These are phyloP conservation scores for Diabrotica undecimpunctata DNA, from an alignment of 1,140 invertebrate species.

Conservation along the genomic window DNA sequence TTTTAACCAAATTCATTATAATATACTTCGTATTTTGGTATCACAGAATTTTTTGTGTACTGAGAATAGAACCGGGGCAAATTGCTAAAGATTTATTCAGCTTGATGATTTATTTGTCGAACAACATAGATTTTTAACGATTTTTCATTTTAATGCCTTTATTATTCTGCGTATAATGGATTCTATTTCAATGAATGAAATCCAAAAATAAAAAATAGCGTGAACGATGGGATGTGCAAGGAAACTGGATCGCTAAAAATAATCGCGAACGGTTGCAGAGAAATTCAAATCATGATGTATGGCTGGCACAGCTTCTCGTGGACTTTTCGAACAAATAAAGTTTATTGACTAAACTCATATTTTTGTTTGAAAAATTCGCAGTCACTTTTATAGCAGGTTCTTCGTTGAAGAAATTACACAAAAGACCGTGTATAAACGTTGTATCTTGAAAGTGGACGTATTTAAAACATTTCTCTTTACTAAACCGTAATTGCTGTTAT, in stretches of 20 bases:
- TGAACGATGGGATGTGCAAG: background rate
- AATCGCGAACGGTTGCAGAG: background rate
- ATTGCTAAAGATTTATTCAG: background rate
- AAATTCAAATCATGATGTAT: background rate
- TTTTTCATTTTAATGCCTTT: conserved; percentile 1
- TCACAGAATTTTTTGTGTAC: background rate
- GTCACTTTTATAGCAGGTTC: too few relatives aligned
- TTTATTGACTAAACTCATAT: too few relatives aligned
- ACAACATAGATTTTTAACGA: background rate
- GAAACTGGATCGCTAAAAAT: background rate
- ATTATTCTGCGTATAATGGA: background rate
- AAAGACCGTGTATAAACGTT: too few relatives aligned
- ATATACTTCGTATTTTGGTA: background rate
- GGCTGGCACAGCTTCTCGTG: too few relatives aligned
- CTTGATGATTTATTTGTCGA: conserved; percentile 2
- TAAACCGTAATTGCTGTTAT: too few relatives aligned
- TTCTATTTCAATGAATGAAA: conserved; percentile 3
- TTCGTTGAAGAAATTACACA: too few relatives aligned
- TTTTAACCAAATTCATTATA: background rate
- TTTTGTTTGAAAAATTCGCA: too few relatives aligned
- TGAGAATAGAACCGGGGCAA: conserved; percentile 2
- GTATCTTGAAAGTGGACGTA: too few relatives aligned
- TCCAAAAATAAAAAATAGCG: background rate
- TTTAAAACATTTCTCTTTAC: too few relatives aligned
- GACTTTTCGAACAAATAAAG: too few relatives aligned